These are phyloP conservation scores for Cisticola juncidis DNA, from an alignment of 2,113 vertebrate genomes.

Conservation along the genomic window DNA sequence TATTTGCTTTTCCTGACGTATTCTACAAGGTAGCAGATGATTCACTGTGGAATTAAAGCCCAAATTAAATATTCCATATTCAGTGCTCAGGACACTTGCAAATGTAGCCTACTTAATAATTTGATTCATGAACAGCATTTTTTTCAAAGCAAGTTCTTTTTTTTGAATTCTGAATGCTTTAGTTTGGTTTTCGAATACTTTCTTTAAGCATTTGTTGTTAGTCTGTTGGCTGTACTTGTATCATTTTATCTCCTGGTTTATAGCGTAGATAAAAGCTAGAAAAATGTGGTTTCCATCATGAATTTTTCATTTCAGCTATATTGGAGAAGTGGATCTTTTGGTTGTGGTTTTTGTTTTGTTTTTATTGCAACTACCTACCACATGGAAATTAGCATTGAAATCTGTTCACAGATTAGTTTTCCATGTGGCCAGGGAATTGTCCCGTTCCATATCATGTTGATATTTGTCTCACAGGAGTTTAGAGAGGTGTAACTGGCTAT, in stretches of 20 bases:
- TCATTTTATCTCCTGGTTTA: neutral
- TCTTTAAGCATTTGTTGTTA: neutral
- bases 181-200: neutral
- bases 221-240: neutral
- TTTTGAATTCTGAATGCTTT: neutral
- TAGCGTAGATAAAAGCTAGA: neutral
- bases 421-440: neutral
- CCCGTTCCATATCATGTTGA: neutral
- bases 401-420: neutral
- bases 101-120: neutral
- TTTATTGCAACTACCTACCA: neutral
- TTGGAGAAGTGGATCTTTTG: neutral
- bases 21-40: constrained; percentile 26
- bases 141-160: neutral
- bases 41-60: neutral
- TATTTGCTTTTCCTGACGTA: constrained; percentile 18
- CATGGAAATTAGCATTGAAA: neutral
- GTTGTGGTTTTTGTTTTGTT: neutral
- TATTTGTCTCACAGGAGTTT: neutral
- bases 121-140: neutral
- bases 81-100: neutral
- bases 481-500: neutral
- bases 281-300: neutral
- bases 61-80: neutral
- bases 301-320: neutral